Evolutionary conservation across 2,888 invertebrate genomes (phyloP), one percentile per base, ranked within the genome.

Genomic region (Falcaria lacertinaria): DNA sequence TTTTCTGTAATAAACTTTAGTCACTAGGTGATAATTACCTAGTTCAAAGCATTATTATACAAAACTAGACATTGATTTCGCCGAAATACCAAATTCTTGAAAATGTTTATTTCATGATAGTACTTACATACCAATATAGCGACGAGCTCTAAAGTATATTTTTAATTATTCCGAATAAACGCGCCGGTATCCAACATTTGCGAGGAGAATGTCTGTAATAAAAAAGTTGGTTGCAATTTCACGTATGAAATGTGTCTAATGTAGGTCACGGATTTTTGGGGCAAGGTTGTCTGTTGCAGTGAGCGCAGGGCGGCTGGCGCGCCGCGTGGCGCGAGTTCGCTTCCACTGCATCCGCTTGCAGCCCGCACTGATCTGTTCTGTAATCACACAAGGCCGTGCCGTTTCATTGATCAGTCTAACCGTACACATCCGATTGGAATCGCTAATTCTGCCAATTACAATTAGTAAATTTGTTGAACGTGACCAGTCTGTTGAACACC

Each of bases 231-330:
- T 69, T 84, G 80, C 81, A 82, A 83, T 86, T 83, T 80, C 77
- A 71, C 71, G 74, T 71, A 64, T 67, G 67, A 63, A 81, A n/a
- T n/a, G n/a, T n/a, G n/a, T n/a, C n/a, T n/a, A n/a, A 88, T 85
- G 85, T 88, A 73, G 87, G 88, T 87, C 87, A 84, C 65, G 76
- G 79, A 80, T 73, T 87, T 84, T 85, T 75, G 80, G 86, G 74
- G 80, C 88, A 88, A 89, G 88, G 88, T 85, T 85, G 76, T 58
- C 54, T 48, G 58, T 74, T 80, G 81, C 80, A 77, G 66, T 62
- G 58, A 42, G 41, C 41, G 48, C 42, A 47, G 51, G 50, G 43
- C 36, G 34, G 50, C 45, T 58, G 79, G 67, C 70, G 72, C 62
- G 79, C n/a, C n/a, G n/a, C n/a, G n/a, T n/a, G n/a, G n/a, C n/a